Percentiles rank a stretch among this genome's conserved stretches.
Evolutionary conservation across 2,888 invertebrate genomes (phyloP).

Genomic region (Galerucella calmariensis): DNA sequence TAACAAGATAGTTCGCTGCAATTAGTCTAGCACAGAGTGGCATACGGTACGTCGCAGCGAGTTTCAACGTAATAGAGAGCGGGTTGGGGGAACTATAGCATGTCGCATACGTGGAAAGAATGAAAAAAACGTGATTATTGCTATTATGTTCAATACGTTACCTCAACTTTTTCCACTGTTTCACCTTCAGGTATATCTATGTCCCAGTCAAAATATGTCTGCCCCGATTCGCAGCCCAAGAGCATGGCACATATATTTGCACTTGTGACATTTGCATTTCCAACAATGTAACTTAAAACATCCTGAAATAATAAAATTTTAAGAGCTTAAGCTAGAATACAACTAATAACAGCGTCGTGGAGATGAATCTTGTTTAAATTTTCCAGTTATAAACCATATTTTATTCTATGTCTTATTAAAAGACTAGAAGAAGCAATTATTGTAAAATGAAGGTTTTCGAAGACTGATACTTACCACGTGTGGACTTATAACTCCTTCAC

Average conservation of each 20-base stretch:
- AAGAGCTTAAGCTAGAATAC: not conserved
- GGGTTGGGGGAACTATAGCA: not conserved
- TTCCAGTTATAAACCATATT: too few species aligned
- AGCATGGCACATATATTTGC: conserved; percentile 44
- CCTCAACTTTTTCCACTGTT: conserved; percentile 25
- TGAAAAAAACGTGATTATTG: not conserved
- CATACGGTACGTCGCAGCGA: too few species aligned
- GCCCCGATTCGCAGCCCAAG: conserved; percentile 37
- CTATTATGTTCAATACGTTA: conserved; percentile 5
- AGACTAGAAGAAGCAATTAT: too few species aligned
- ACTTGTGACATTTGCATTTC: conserved; percentile 18
- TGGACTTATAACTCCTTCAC: conserved; percentile 24
- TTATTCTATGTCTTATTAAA: too few species aligned
- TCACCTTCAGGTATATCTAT: conserved; percentile 40
- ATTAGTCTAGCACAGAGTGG: too few species aligned
- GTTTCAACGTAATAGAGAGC: too few species aligned
- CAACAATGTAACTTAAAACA: conserved; percentile 37
- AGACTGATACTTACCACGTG: conserved; percentile 22
- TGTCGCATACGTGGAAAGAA: not conserved
- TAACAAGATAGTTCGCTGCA: too few species aligned
- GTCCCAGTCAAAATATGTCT: conserved; percentile 43
- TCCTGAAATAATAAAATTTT: conserved; percentile 36
- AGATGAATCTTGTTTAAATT: too few species aligned
- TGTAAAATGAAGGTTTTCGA: not conserved
- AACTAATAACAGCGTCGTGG: too few species aligned